phyloP scores from a whole-genome alignment of 2,888 invertebrate genomes.

The Eupeodes latifasciatus region DNA sequence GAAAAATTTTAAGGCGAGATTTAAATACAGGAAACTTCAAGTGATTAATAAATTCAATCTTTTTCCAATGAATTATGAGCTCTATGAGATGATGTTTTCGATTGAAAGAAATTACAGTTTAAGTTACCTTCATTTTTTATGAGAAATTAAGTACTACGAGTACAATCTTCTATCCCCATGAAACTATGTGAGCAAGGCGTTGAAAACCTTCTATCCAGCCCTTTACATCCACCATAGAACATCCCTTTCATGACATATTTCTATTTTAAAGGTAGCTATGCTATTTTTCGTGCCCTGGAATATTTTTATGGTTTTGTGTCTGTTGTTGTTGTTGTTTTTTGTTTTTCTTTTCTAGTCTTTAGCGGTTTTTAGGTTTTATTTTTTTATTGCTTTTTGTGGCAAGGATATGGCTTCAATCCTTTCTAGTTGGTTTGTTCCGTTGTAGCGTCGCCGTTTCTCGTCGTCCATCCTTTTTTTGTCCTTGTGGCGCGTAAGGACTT shows the following conservation, averaged over 20 bases:
- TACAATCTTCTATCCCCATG: too few relatives aligned
- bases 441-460: neutral
- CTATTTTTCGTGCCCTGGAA: slow-evolving; percentile 52
- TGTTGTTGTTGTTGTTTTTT: slow-evolving; percentile 5
- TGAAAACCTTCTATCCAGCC: neutral
- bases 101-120: too few relatives aligned
- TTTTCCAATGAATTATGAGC: too few relatives aligned
- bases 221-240: neutral
- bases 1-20: too few relatives aligned
- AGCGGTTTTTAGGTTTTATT: neutral
- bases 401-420: slow-evolving; percentile 42
- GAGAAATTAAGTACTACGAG: too few relatives aligned
- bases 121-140: too few relatives aligned
- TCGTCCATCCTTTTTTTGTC: slow-evolving; percentile 41
- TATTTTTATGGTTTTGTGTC: slow-evolving; percentile 38
- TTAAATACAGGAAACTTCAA: too few relatives aligned
- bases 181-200: neutral
- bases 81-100: too few relatives aligned
- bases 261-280: slow-evolving; percentile 4
- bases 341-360: neutral
- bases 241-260: neutral
- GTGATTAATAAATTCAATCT: too few relatives aligned
- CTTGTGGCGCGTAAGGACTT: slow-evolving; percentile 38
- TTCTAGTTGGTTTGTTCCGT: slow-evolving; percentile 54
- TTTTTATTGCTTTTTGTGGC: neutral